Evolutionary conservation across 2,113 vertebrate species (phyloP).

Genomic region (Amblyopsis rosae): DNA sequence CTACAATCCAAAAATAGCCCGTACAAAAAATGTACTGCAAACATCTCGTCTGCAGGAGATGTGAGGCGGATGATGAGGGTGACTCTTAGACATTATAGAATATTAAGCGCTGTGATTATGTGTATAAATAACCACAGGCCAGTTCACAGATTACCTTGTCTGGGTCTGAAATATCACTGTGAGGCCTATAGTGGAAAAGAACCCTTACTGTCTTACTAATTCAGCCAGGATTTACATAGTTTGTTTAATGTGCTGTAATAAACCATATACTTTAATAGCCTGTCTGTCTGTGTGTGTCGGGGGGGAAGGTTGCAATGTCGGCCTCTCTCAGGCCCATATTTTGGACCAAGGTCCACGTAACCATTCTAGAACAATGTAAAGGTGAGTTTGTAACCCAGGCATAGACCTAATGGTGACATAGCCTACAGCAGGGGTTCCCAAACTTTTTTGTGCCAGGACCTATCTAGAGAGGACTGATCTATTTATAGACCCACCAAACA

Average conservation of each 20-base stretch:
- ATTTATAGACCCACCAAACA: too few relatives aligned
- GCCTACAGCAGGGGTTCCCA: too few relatives aligned
- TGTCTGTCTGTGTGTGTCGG: background rate
- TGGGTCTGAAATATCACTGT: slow-evolving; percentile 47
- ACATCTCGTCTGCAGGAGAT: slow-evolving; percentile 8
- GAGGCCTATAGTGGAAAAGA: slow-evolving; percentile 46
- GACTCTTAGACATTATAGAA: slow-evolving; percentile 32
- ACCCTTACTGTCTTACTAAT: slow-evolving; percentile 53
- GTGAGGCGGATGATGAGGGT: slow-evolving; percentile 3
- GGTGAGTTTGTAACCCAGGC: too few relatives aligned
- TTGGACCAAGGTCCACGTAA: background rate
- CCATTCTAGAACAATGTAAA: background rate
- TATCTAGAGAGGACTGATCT: too few relatives aligned
- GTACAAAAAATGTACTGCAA: too few relatives aligned
- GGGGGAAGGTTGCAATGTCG: background rate
- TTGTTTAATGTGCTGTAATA: slow-evolving; percentile 22
- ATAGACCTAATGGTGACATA: background rate
- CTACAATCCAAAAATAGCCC: too few relatives aligned
- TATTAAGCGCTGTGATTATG: slow-evolving; percentile 26
- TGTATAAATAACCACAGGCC: slow-evolving; percentile 53
- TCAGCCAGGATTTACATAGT: slow-evolving; percentile 62
- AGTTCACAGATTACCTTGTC: slow-evolving; percentile 36
- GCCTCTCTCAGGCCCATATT: background rate
- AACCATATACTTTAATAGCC: slow-evolving; percentile 13
- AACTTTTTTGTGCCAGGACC: too few relatives aligned